Percentiles rank a stretch among this genome's conserved stretches.
Conservation (phyloP, 2,113 vertebrate species). For the Leuciscus idus region DNA sequence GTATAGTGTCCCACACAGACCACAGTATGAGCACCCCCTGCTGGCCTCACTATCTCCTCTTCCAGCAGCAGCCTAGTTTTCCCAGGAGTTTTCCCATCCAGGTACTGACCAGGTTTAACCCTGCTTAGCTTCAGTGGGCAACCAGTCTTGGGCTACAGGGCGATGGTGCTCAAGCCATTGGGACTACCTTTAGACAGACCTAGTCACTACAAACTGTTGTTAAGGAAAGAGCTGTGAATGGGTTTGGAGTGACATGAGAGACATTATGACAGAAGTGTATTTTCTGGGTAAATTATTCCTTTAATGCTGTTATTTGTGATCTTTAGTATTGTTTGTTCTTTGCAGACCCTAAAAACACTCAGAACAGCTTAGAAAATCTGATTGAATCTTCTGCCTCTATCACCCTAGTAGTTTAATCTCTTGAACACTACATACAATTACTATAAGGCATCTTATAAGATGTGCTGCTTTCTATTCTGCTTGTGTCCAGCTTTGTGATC, state of each 20-base stretch:
- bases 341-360: neutral
- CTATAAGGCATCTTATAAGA: neutral
- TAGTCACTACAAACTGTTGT: too few relatives aligned
- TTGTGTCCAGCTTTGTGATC: neutral
- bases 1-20: too few relatives aligned
- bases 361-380: neutral
- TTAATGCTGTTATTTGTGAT: neutral
- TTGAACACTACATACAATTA: neutral
- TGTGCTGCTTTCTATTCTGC: neutral
- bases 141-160: too few relatives aligned
- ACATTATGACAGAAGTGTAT: neutral
- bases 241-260: neutral
- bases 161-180: neutral
- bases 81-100: too few relatives aligned
- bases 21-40: too few relatives aligned
- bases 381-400: neutral
- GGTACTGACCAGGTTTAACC: too few relatives aligned
- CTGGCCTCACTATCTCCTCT: too few relatives aligned
- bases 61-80: too few relatives aligned
- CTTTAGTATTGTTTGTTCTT: neutral
- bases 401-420: neutral
- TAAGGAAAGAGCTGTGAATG: neutral
- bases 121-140: too few relatives aligned
- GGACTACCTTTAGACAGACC: neutral
- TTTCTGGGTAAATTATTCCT: neutral